Evolutionary conservation across 1,140 invertebrate genomes (phyloP).

Genomic region (Drosophila sproati): DNA sequence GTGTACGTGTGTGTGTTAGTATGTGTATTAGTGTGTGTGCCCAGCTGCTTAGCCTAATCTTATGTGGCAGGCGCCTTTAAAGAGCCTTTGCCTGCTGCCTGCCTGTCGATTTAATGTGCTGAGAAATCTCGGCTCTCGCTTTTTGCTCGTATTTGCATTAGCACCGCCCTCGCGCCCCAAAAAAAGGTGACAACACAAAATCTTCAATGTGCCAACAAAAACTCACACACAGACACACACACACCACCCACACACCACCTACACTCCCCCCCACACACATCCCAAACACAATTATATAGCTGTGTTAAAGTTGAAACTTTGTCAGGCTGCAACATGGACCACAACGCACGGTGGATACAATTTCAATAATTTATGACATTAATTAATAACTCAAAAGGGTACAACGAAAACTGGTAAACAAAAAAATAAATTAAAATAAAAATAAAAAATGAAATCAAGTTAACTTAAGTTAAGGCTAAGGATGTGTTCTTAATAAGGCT

Average conservation of each 20-base stretch:
- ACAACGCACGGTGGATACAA: neutral
- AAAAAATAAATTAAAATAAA: no score
- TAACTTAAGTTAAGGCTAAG: neutral
- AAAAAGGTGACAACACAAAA: constrained; percentile 80
- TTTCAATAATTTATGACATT: neutral
- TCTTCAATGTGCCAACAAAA: constrained; percentile 78
- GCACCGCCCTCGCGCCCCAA: constrained; percentile 24
- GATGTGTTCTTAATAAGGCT: neutral
- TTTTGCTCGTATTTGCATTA: constrained; percentile 70
- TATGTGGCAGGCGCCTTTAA: constrained; percentile 69
- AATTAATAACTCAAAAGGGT: neutral
- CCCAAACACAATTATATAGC: constrained; percentile 5
- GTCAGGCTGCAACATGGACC: neutral
- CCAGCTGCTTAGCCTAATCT: constrained; percentile 82
- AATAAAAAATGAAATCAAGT: neutral
- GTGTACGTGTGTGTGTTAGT: constrained; percentile 21
- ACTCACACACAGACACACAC: constrained; percentile 46
- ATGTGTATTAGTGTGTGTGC: constrained; percentile 50
- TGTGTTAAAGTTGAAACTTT: constrained; percentile 37
- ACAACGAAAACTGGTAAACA: neutral
- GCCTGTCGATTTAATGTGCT: constrained; percentile 70
- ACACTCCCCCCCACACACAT: constrained; percentile 3
- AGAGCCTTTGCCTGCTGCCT: constrained; percentile 57
- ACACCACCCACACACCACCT: constrained; percentile 32
- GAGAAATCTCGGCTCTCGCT: constrained; percentile 68